A percentile compares a stretch with the other conserved stretches of the same genome.
Conservation (phyloP, 2,113 vertebrate species). For the Zosterops hypoxanthus region DNA sequence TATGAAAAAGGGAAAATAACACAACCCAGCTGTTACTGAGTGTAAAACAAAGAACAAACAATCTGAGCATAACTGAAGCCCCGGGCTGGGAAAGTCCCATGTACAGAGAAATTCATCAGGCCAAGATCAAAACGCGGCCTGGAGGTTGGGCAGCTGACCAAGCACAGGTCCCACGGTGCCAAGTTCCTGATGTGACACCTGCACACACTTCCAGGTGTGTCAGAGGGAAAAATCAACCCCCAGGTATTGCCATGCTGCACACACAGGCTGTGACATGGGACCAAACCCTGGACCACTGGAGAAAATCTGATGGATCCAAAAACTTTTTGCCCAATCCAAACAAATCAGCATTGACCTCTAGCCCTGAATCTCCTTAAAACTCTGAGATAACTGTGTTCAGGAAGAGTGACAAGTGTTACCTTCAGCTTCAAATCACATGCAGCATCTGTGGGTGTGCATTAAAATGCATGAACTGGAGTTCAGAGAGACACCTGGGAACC, state of each 20-base stretch:
- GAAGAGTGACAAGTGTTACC: neutral
- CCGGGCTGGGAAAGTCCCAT: neutral
- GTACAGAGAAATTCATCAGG: neutral
- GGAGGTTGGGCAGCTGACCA: neutral
- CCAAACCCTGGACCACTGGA: neutral
- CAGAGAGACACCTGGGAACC: neutral
- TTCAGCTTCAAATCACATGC: conserved; percentile 24
- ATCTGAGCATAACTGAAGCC: neutral
- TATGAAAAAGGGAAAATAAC: neutral
- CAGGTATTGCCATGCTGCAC: neutral
- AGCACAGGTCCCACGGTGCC: neutral
- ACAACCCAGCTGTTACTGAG: neutral
- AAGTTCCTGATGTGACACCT: neutral
- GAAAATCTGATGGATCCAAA: neutral
- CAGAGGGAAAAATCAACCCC: neutral
- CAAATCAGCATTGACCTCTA: neutral
- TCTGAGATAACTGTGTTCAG: neutral
- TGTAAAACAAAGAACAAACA: neutral
- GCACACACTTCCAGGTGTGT: neutral
- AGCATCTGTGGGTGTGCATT: conserved; percentile 39
- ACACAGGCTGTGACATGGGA: neutral
- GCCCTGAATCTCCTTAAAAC: neutral
- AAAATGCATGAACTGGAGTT: conserved; percentile 21
- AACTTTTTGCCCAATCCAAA: neutral
- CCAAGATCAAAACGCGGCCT: neutral